phyloP scores from a whole-genome alignment of 1,140 invertebrate species.

The Bombus soroeensis region DNA sequence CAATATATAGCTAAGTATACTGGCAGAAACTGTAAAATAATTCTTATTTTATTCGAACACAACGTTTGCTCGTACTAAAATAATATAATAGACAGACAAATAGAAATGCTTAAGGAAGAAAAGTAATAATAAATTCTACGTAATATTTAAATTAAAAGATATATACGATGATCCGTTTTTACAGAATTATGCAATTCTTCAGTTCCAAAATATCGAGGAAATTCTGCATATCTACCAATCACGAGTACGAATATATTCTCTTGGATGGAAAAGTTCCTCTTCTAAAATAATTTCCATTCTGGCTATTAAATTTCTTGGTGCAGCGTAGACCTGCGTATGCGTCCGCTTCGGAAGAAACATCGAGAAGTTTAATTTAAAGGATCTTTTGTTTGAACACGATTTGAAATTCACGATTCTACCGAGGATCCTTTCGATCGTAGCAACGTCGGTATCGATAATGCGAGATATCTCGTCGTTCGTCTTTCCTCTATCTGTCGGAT shows the following conservation, averaged over 20 bases:
- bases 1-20: too few species aligned
- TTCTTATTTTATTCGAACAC: not conserved
- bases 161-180: not conserved
- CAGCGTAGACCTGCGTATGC: not conserved
- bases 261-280: not conserved
- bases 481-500: conserved; percentile 24
- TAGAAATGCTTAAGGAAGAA: not conserved
- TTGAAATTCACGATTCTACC: conserved; percentile 52
- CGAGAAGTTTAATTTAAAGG: conserved; percentile 29
- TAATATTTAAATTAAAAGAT: not conserved
- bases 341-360: conserved; percentile 18
- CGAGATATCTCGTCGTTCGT: conserved; percentile 47
- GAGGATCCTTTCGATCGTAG: conserved; percentile 49
- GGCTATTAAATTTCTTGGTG: conserved; percentile 11
- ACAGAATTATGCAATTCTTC: not conserved
- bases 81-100: not conserved
- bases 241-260: not conserved
- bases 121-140: not conserved
- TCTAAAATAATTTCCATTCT: not conserved
- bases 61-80: not conserved
- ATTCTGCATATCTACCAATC: not conserved
- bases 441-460: conserved; percentile 58
- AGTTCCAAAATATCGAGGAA: not conserved
- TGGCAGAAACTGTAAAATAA: not conserved
- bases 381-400: conserved; percentile 39